phyloP scores from a whole-genome alignment of 64 coral and sea anemone genomes.

The Porites australiensis region DNA sequence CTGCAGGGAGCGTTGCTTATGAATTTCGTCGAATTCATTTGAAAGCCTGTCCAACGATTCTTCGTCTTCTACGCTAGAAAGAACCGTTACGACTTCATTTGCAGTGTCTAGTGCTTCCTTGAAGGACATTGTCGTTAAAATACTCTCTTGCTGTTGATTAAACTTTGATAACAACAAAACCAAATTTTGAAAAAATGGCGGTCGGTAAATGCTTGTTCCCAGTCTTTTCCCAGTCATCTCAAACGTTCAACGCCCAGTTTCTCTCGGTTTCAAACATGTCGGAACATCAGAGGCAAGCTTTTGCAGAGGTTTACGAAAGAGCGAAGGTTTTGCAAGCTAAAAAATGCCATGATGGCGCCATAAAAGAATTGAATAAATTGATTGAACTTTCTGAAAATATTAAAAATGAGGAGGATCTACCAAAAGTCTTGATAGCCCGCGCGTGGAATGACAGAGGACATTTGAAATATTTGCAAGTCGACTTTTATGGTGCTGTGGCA shows the following conservation, averaged over 20 bases:
- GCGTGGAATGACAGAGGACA: conserved; percentile 67
- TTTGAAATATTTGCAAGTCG: conserved; percentile 54
- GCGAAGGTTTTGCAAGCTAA: conserved; percentile 16
- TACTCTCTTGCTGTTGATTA: background rate
- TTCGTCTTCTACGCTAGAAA: conserved; percentile 85
- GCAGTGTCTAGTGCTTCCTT: conserved; percentile 40
- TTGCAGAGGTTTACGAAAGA: background rate
- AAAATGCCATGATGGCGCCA: background rate
- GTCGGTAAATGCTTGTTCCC: background rate
- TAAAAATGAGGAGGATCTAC: background rate
- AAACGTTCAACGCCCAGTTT: background rate
- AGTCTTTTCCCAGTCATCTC: background rate
- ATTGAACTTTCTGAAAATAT: background rate
- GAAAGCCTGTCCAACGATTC: conserved; percentile 71
- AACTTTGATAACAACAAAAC: background rate
- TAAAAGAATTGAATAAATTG: conserved; percentile 7
- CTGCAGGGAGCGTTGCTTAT: conserved; percentile 34
- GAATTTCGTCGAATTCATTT: conserved; percentile 18
- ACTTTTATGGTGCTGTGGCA: conserved; percentile 41
- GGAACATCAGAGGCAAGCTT: background rate
- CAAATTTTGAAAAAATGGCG: conserved; percentile 22
- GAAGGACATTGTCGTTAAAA: conserved; percentile 18
- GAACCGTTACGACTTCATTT: conserved; percentile 81
- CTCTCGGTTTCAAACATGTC: conserved; percentile 12
- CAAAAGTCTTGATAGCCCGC: conserved; percentile 6